phyloP scores from a whole-genome alignment of 2,888 invertebrate species.

The Drosophila sordidula region DNA sequence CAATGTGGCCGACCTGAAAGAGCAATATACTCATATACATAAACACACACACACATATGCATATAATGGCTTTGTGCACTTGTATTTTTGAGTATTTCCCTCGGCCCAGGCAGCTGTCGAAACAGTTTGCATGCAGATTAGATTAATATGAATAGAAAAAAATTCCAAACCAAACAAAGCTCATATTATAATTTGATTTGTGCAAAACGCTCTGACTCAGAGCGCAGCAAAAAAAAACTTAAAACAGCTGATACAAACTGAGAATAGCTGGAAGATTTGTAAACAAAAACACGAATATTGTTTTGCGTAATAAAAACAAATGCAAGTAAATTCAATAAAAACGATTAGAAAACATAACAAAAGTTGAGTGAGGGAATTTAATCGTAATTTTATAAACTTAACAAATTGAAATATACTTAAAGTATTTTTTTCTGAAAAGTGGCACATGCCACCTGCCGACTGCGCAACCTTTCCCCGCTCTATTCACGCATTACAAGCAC shows the following conservation, averaged over 20 bases:
- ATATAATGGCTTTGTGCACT: constrained; percentile 17
- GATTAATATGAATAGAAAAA: constrained; percentile 17
- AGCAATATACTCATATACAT: constrained; percentile 12
- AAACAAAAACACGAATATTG: constrained; percentile 4
- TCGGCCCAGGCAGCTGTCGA: constrained; percentile 20
- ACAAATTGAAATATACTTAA: not conserved
- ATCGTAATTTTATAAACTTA: not conserved
- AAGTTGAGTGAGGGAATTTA: not conserved
- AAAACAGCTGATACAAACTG: constrained; percentile 40
- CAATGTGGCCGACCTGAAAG: constrained; percentile 28
- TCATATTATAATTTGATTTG: constrained; percentile 15
- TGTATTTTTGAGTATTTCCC: constrained; percentile 3
- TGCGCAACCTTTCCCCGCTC: not conserved
- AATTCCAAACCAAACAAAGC: constrained; percentile 7
- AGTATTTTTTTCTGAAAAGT: no score
- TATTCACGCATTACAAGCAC: constrained; percentile 5
- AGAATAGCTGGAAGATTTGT: constrained; percentile 16
- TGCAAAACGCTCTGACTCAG: constrained; percentile 46
- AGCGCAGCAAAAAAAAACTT: constrained; percentile 24
- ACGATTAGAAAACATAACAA: constrained; percentile 2
- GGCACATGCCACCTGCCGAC: not conserved
- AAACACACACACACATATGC: not conserved
- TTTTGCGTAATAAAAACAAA: constrained; percentile 11
- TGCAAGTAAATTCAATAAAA: constrained; percentile 1
- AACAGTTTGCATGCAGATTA: constrained; percentile 40